A percentile compares a stretch with the other conserved stretches of the same genome.
Evolutionary conservation across 1,140 invertebrate genomes (phyloP).

Genomic region (Druon quercuslanigerum): DNA sequence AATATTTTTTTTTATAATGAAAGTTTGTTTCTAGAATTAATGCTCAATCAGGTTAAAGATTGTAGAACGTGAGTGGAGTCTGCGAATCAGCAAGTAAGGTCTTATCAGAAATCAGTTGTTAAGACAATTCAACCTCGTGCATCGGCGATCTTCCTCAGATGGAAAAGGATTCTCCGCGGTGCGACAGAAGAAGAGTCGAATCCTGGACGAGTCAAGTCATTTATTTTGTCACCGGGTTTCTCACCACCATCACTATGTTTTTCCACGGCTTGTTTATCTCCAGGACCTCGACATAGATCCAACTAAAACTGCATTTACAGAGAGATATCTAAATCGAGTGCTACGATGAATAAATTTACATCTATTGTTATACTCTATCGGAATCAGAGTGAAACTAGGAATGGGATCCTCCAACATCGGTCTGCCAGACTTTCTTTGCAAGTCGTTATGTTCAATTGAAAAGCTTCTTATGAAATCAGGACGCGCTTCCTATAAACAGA

Average conservation of each 20-base stretch:
- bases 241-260: conserved; percentile 13
- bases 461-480: conserved; percentile 25
- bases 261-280: conserved; percentile 4
- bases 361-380: conserved; percentile 20
- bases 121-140: conserved; percentile 45
- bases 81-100: conserved; percentile 9
- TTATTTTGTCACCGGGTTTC: conserved; percentile 36
- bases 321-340: conserved; percentile 9
- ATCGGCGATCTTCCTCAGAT: conserved; percentile 10
- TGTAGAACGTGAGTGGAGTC: conserved; percentile 40
- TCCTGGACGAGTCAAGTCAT: conserved; percentile 38
- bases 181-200: conserved; percentile 39
- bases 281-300: neutral
- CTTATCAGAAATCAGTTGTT: conserved; percentile 51
- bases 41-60: conserved; percentile 12
- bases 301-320: neutral
- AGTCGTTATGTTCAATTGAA: conserved; percentile 27
- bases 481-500: conserved; percentile 3
- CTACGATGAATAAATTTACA: conserved; percentile 19
- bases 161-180: conserved; percentile 18
- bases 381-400: conserved; percentile 21
- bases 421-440: conserved; percentile 9
- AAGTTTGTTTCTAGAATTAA: neutral
- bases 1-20: neutral
- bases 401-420: neutral